Base-by-base conservation (phyloP, 2,113 vertebrate genomes). In the Perognathus longimembris region DNA sequence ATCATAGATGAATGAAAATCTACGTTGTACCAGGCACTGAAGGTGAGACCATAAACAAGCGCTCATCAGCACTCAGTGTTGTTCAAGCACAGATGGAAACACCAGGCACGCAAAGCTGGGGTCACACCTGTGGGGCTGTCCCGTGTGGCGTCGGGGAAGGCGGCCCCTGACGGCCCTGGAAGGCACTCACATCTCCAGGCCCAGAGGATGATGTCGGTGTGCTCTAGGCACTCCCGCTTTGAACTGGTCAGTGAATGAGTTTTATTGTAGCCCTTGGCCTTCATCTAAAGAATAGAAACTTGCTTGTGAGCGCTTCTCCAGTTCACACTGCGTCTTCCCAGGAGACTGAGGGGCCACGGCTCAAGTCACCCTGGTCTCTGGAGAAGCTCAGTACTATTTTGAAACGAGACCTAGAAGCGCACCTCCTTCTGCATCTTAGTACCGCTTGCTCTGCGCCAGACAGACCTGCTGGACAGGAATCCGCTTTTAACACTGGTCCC, bases 311-410 rank as follows among this genome's bases (percentile, higher is more conserved):
- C 94, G 26, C 38, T 17, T 54, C 78, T 89, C 88, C 92, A 78
- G 91, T 91, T 92, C 81, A 94, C 26, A 64, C 9, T 94, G 38
- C 80, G 61, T 85, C 93, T 1, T 0, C 24, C 24, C 8, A 38
- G 93, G 86, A 97, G 92, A 86, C 32, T 57, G 50, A 93, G 79
- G 10, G 85, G 28, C 88, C 90, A 74, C 81, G 71, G 75, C 92
- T 96, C 69, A 80, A 96, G 92, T 95, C n/a, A 90, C 93, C 84
- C 32, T 71, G 30, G 67, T 92, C 85, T 97, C 85, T 92, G 95
- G 78, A 95, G 85, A 89, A 95, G 96, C 96, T 95, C 93, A 95
- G 7, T 36, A 64, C 22, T 93, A 88, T 85, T 93, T 98, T 92
- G 81, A 92, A 96, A 96, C 83, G 84, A 15, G 61, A 74, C 70